phyloP scores from a whole-genome alignment of 2,113 vertebrate genomes.

The Poicephalus meyeri region DNA sequence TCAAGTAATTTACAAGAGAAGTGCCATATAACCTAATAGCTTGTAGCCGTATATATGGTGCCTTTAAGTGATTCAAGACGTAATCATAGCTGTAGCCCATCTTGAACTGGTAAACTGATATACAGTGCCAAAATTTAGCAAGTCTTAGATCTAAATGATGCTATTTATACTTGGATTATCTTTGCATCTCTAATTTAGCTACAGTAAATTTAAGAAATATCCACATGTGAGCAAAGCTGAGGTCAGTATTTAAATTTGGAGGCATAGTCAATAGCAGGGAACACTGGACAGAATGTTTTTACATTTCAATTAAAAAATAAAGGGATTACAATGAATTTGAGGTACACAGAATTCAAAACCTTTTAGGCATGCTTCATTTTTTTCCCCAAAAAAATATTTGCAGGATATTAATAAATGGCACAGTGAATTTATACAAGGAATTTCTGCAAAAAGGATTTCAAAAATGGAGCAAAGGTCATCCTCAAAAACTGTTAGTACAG shows the following conservation, averaged over 20 bases:
- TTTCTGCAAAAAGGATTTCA: background rate
- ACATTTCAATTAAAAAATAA: background rate
- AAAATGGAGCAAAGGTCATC: background rate
- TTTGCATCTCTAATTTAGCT: background rate
- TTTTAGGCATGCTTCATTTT: background rate
- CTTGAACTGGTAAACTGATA: background rate
- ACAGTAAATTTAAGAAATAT: background rate
- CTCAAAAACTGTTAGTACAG: background rate
- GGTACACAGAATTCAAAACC: background rate
- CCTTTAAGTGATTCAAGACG: background rate
- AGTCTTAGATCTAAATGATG: background rate
- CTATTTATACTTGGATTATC: background rate
- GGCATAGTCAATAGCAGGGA: background rate
- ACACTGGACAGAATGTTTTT: background rate
- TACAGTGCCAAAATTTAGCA: background rate
- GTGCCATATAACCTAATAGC: background rate
- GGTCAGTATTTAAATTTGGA: background rate
- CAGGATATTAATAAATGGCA: background rate
- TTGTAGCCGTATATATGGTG: background rate
- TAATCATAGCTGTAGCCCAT: background rate
- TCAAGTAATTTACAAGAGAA: background rate
- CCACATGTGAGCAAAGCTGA: background rate
- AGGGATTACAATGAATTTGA: background rate
- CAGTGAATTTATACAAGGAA: background rate
- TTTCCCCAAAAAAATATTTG: background rate